phyloP scores from a whole-genome alignment of 2,113 vertebrate genomes.

The Ochotona princeps region DNA sequence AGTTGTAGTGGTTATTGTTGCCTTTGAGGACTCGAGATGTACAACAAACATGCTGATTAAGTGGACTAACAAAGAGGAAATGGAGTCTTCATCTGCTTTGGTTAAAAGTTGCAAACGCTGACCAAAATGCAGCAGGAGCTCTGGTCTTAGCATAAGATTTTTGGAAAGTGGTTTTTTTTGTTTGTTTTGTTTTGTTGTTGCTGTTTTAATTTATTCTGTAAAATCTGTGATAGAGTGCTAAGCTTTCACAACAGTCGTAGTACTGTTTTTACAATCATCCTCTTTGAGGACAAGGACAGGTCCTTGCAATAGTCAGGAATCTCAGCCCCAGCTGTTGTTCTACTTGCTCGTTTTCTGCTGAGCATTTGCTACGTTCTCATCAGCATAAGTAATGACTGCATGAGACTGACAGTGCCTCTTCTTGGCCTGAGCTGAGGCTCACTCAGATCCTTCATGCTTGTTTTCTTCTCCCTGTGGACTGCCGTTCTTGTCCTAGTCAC shows the following conservation, averaged over 20 bases:
- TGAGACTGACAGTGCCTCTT: not conserved
- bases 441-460: accelerated
- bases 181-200: not conserved
- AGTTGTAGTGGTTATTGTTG: accelerated
- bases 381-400: not conserved
- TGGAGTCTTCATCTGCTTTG: not conserved
- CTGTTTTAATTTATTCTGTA: not conserved
- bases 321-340: accelerated
- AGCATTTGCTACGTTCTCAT: not conserved
- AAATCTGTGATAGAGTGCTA: not conserved
- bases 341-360: too few relatives aligned
- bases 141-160: conserved; percentile 39
- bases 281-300: not conserved
- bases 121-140: not conserved
- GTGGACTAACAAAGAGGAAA: not conserved
- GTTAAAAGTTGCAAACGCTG: conserved; percentile 56
- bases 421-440: accelerated
- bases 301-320: not conserved
- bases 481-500: accelerated
- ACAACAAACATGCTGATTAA: accelerated
- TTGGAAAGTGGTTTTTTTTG: conserved; percentile 51
- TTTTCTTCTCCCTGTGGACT: not conserved
- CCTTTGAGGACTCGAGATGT: accelerated
- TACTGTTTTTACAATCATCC: not conserved
- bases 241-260: not conserved